Evolutionary conservation across 2,113 vertebrate genomes (phyloP).

Genomic region (Sus scrofa): T2T-Sscrofa CM000816.6:26930501-26931000

Average conservation of each 20-base stretch:
- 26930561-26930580: conserved; percentile 42
- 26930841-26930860: not conserved
- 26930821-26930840: not conserved
- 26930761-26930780: not conserved
- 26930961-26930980: conserved; percentile 83
- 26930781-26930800: not conserved
- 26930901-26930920: not conserved
- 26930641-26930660: conserved; percentile 7
- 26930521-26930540: conserved; percentile 58
- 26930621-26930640: not conserved
- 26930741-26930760: conserved; percentile 11
- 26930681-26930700: conserved; percentile 17
- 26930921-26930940: conserved; percentile 9
- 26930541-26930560: not conserved
- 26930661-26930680: not conserved
- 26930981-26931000: conserved; percentile 88
- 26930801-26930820: not conserved
- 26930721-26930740: not conserved
- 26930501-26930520: conserved; percentile 53
- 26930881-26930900: not conserved
- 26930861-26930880: not conserved
- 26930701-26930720: conserved; percentile 48
- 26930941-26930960: not conserved
- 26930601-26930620: conserved; percentile 24
- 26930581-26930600: not conserved